These are phyloP conservation scores for Amblyteles armatorius DNA, from an alignment of 2,888 invertebrate genomes.

Conservation along the genomic window DNA sequence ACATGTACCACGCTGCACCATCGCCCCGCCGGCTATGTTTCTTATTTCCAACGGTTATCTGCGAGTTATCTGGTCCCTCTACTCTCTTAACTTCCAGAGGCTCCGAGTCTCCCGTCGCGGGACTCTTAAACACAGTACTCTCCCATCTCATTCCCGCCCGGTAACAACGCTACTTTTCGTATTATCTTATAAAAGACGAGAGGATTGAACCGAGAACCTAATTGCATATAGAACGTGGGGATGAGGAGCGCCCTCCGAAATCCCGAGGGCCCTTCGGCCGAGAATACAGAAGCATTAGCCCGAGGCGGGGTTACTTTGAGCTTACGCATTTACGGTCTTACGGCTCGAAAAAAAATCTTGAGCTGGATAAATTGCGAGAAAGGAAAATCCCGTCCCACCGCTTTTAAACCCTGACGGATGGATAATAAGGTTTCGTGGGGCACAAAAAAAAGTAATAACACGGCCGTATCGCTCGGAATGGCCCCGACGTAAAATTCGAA, in stretches of 20 bases:
- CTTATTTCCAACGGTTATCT: conserved; percentile 57
- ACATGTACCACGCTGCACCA: background rate
- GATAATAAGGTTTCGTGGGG: background rate
- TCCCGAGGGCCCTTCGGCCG: background rate
- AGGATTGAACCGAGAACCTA: conserved; percentile 29
- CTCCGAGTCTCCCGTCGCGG: conserved; percentile 30
- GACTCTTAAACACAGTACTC: conserved; percentile 57
- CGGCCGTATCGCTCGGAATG: no score
- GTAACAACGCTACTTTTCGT: conserved; percentile 39
- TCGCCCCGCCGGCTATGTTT: conserved; percentile 28
- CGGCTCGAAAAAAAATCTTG: background rate
- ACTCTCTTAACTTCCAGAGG: conserved; percentile 8
- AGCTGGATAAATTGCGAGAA: background rate
- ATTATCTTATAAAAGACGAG: conserved; percentile 24
- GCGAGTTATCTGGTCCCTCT: conserved; percentile 27
- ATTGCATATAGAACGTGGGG: conserved; percentile 18
- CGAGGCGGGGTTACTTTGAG: background rate
- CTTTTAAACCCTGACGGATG: background rate
- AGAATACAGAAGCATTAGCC: conserved; percentile 1
- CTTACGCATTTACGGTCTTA: conserved; percentile 19
- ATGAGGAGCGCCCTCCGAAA: background rate
- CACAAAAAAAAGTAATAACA: background rate
- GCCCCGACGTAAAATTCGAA: background rate
- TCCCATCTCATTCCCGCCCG: conserved; percentile 24
- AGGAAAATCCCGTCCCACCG: conserved; percentile 5